Percentiles rank a stretch among this genome's conserved stretches.
phyloP scores from a whole-genome alignment of 2,888 invertebrate species.

The Epinotia brunnichana region DNA sequence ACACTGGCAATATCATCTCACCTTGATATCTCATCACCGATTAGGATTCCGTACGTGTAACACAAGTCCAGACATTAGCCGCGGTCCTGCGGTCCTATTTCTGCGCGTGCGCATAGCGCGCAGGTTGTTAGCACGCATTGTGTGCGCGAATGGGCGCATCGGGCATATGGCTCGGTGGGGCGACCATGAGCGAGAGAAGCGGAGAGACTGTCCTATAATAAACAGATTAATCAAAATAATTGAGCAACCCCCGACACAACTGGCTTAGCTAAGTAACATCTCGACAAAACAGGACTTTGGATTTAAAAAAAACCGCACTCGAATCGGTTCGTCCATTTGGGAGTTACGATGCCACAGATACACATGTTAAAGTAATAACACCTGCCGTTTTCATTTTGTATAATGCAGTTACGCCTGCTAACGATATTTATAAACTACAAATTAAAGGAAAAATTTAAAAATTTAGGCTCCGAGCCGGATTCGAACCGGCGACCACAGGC shows the following conservation, averaged over 20 bases:
- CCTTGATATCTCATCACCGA: constrained; percentile 10
- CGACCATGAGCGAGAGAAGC: constrained; percentile 10
- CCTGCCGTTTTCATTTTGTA: too few relatives aligned
- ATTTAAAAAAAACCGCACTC: too few relatives aligned
- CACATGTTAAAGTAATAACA: too few relatives aligned
- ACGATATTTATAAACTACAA: too few relatives aligned
- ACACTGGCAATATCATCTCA: constrained; percentile 3
- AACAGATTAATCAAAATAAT: background rate
- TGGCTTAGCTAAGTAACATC: too few relatives aligned
- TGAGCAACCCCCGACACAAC: background rate
- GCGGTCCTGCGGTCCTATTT: constrained; percentile 32
- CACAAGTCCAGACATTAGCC: background rate
- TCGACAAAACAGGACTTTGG: too few relatives aligned
- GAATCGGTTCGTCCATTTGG: too few relatives aligned
- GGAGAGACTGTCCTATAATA: background rate
- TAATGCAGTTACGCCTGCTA: too few relatives aligned
- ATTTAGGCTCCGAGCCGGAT: too few relatives aligned
- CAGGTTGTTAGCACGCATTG: constrained; percentile 79
- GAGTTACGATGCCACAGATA: too few relatives aligned
- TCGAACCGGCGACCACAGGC: too few relatives aligned
- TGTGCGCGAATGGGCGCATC: constrained; percentile 63
- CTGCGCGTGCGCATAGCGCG: constrained; percentile 46
- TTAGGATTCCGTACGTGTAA: constrained; percentile 27
- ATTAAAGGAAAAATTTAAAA: too few relatives aligned
- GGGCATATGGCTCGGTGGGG: constrained; percentile 32